These are phyloP conservation scores for Galbula dea DNA, from an alignment of 2,113 vertebrate genomes.

Conservation along the genomic window DNA sequence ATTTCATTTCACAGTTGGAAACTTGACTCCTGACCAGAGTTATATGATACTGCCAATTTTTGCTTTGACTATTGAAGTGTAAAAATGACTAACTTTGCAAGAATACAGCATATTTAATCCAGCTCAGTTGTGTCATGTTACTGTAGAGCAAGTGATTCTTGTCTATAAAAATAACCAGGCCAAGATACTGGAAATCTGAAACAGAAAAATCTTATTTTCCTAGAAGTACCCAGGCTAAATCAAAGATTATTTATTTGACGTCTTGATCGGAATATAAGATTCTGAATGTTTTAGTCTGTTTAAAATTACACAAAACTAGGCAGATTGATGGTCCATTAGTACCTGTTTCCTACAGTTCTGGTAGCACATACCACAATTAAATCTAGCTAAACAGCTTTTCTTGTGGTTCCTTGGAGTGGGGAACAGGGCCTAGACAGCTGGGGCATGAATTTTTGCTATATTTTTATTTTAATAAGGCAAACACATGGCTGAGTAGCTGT, in stretches of 20 bases:
- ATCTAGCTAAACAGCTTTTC: neutral
- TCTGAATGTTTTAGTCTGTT: neutral
- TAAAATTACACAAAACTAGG: neutral
- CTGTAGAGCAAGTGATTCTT: conserved; percentile 4
- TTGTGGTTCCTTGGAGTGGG: neutral
- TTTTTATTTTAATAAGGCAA: neutral
- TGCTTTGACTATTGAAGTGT: conserved; percentile 7
- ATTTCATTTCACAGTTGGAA: conserved; percentile 53
- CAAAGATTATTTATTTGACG: neutral
- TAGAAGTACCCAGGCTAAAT: neutral
- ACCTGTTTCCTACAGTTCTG: neutral
- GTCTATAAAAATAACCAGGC: neutral
- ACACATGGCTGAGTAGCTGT: neutral
- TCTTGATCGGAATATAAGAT: neutral
- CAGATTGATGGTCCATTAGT: neutral
- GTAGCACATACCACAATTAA: neutral
- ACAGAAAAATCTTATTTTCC: neutral
- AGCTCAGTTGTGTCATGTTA: neutral
- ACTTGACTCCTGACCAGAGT: conserved; percentile 9
- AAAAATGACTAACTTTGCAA: conserved; percentile 35
- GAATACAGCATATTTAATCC: neutral
- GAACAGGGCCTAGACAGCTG: neutral
- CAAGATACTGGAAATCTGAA: neutral
- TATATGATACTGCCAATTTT: conserved; percentile 37
- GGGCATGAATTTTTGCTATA: neutral